Conservation (phyloP, 2,888 invertebrate species). For the Prosopocoilus inquinatus region DNA sequence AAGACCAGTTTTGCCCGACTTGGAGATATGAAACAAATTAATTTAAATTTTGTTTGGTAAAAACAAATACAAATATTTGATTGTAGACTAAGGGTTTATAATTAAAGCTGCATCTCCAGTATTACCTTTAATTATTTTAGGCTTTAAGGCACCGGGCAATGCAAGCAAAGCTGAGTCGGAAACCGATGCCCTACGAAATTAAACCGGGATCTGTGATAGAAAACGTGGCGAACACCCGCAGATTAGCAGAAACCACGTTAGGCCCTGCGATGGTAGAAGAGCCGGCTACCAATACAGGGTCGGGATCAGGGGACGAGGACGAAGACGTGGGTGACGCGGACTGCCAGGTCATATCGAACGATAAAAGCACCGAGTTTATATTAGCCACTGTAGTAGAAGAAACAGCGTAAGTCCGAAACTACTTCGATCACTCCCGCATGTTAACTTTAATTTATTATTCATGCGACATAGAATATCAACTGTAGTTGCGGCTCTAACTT, state of each 20-base stretch:
- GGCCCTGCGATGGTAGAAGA: conserved; percentile 68
- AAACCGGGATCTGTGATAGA: conserved; percentile 83
- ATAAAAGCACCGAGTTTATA: conserved; percentile 88
- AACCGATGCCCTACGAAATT: conserved; percentile 72
- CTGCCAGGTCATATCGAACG: conserved; percentile 85
- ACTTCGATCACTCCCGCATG: neutral
- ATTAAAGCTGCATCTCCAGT: too few species aligned
- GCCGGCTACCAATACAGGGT: conserved; percentile 85
- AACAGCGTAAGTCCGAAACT: conserved; percentile 67
- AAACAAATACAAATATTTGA: too few species aligned
- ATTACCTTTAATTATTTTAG: conserved; percentile 51
- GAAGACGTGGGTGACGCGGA: conserved; percentile 62
- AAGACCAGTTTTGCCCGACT: too few species aligned
- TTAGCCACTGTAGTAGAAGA: conserved; percentile 85
- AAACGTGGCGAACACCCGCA: conserved; percentile 79
- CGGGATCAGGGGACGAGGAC: conserved; percentile 85
- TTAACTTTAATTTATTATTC: neutral
- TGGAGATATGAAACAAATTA: too few species aligned
- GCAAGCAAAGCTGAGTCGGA: conserved; percentile 77
- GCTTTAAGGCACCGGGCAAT: conserved; percentile 81
- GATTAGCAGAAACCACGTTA: conserved; percentile 77
- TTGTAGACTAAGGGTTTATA: too few species aligned
- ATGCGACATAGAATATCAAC: conserved; percentile 49
- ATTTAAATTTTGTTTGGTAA: too few species aligned
- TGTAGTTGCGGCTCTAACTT: conserved; percentile 58